Base-by-base conservation (phyloP, 2,113 vertebrate species). In the Eidolon helvum region DNA sequence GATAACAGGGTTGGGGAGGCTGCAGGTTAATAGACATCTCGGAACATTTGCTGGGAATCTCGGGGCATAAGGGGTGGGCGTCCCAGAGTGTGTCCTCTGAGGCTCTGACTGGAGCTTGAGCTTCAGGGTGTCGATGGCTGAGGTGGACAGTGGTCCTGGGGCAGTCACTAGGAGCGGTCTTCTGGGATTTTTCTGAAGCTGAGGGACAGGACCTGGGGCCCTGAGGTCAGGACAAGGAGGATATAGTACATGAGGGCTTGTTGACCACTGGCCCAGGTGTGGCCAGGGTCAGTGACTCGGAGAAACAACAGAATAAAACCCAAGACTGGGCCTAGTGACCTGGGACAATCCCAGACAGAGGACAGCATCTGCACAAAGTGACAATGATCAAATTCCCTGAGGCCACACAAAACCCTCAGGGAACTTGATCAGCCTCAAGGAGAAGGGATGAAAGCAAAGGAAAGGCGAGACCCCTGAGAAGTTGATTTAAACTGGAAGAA, bases 261-360 rank as follows among this genome's bases (percentile, higher is more conserved):
- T 7, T 45, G 38, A 21, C 33, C 79, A 87, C 71, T 71, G 30
- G n/a, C 5, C 11, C 28, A 19, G 30, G 18, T 38, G 40, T 59
- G 40, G 33, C 4, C 38, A 43, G 18, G 7, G 38, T 21, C 40
- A 63, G 38, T n/a, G 38, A 65, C 9, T 33, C n/a, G 35, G 59
- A 72, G 91, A 83, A 75, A 30, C 48, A 90, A 82, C 7, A 53
- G 48, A 38, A n/a, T 86, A 40, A 74, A 84, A 48, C 5, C 18
- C 35, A 63, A 45, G 33, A 10, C 0, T 19, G 28, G 74, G 26
- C 68, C 43, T 50, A 9, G 19, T 21, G 24, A 72, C 48, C 35
- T 59, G 75, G 22, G 28, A 57, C 0, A 3, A 59, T 22, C 38
- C 11, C 12, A 3, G 14, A 71, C n/a, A 86, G 74, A 63, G 30